Base-by-base conservation (phyloP, 2,113 vertebrate genomes). In the Gallinago undulata region DNA sequence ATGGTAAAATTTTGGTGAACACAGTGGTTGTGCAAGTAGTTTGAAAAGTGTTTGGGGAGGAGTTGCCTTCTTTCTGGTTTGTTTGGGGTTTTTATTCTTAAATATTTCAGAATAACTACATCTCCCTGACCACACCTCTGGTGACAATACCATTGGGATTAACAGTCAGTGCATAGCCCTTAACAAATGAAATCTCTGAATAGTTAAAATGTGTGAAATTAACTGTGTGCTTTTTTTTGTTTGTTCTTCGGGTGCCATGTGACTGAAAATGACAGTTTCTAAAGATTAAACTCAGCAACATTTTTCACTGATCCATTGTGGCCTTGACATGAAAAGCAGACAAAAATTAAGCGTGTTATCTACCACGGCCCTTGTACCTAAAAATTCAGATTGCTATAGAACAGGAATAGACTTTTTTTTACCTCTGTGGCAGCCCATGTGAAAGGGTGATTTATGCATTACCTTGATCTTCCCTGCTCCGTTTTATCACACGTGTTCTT, bases 201-300 rank as follows among this genome's bases (percentile, higher is more conserved):
- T 9, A 76, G 75, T 87, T 84, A 47, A 91, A 87, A 57, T 64
- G 83, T 78, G 78, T 96, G 79, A 89, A 94, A 85, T 93, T 87
- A 92, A 84, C 45, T 57, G 25, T 63, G 33, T 78, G 68, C 43
- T 87, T 90, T 89, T 50, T 93, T 93, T 67, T 90, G 59, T 92
- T 94, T 84, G 27, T 89, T 91, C 77, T 87, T 84, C 1, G 73
- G 73, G 8, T 75, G 24, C 53, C 53, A 7, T 12, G 5, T 64
- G 76, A 67, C 86, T 91, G 56, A 79, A 91, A 95, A 53, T 8
- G 3, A 57, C 68, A 48, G 11, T 82, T 90, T 89, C 66, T 86
- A 53, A 87, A 93, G 79, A 81, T 78, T 51, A 95, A 92, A 74
- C 2, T 7, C 56, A 72, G 63, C 69, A 67, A 48, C 39, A 3